phyloP scores from a whole-genome alignment of 1,140 invertebrate genomes.

The Pogonus chalceus region DNA sequence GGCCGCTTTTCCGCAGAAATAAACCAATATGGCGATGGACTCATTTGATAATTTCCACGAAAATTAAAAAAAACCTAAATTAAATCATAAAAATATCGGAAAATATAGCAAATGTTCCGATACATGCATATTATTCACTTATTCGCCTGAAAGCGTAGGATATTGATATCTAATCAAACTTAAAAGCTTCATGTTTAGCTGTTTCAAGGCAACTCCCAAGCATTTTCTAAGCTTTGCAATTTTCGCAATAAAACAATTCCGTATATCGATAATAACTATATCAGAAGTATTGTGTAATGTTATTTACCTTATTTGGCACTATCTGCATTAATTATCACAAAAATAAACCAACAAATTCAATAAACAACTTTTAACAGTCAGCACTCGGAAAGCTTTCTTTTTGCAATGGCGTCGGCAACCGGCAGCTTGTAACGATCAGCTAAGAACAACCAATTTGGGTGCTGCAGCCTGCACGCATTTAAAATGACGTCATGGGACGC shows the following conservation, averaged over 20 bases:
- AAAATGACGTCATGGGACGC: constrained; percentile 6
- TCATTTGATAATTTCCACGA: background rate
- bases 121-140: too few relatives aligned
- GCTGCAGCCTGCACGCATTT: constrained; percentile 4
- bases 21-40: constrained; percentile 29
- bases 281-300: constrained; percentile 9
- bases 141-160: too few relatives aligned
- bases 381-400: constrained; percentile 4
- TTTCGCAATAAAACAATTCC: background rate
- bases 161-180: too few relatives aligned
- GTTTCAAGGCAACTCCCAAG: background rate
- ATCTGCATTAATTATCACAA: constrained; percentile 37
- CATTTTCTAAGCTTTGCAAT: background rate
- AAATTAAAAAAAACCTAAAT: too few relatives aligned
- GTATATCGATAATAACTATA: background rate
- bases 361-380: constrained; percentile 1
- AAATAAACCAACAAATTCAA: constrained; percentile 7
- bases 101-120: too few relatives aligned
- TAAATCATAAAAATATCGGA: too few relatives aligned
- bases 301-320: constrained; percentile 37
- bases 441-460: background rate
- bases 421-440: constrained; percentile 4
- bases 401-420: constrained; percentile 4
- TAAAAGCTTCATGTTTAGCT: too few relatives aligned
- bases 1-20: constrained; percentile 32